Conservation (phyloP, 2,797 vertebrate species). For the Tadarida brasiliensis region DNA sequence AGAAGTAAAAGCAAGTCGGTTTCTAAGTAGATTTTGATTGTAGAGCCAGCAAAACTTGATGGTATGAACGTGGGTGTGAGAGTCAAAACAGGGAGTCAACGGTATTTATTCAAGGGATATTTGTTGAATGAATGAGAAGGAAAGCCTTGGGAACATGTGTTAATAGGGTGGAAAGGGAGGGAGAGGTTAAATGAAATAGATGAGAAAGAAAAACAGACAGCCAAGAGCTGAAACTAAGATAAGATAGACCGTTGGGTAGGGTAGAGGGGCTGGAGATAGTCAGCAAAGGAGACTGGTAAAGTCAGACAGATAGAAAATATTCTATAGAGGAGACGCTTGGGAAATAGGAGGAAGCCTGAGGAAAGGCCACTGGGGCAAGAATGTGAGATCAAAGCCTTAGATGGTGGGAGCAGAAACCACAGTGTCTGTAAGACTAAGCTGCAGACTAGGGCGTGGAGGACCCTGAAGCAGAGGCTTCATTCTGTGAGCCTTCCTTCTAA, state of each 20-base stretch:
- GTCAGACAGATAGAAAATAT: not conserved
- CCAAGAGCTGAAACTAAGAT: not conserved
- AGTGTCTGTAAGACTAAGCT: not conserved
- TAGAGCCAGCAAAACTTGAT: not conserved
- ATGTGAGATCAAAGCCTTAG: not conserved
- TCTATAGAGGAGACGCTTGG: not conserved
- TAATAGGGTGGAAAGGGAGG: not conserved
- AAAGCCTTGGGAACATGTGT: not conserved
- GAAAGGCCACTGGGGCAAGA: not conserved
- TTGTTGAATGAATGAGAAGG: slow-evolving; percentile 43
- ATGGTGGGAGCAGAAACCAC: not conserved
- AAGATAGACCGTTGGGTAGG: not conserved
- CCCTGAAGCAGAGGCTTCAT: not conserved
- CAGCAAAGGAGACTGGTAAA: not conserved
- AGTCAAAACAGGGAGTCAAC: not conserved
- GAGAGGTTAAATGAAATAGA: not conserved
- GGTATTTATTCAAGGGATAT: slow-evolving; percentile 57
- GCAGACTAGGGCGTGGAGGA: not conserved
- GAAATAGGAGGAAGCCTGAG: not conserved
- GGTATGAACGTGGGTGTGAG: not conserved
- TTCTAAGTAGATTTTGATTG: slow-evolving; percentile 4
- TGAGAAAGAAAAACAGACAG: not conserved
- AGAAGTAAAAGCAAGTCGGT: not conserved
- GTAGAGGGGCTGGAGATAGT: not conserved
- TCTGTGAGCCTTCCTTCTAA: not conserved